These are phyloP conservation scores for Listrodromus nycthemerus DNA, from an alignment of 2,888 invertebrate genomes.

Conservation along the genomic window DNA sequence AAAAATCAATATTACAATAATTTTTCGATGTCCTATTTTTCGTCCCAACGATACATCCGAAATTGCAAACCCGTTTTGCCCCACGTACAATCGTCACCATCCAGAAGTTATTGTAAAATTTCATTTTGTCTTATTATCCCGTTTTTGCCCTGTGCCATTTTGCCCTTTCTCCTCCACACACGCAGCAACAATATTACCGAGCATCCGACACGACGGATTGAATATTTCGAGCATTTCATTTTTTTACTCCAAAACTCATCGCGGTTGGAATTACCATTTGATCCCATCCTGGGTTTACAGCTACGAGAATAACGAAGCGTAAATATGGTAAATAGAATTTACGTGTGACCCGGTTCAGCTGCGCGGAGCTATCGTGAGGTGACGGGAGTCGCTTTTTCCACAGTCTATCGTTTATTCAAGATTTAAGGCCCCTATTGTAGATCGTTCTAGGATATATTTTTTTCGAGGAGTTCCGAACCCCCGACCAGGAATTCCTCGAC, in stretches of 20 bases:
- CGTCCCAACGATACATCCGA: too few species aligned
- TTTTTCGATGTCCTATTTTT: too few species aligned
- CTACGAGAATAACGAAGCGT: slow-evolving; percentile 55
- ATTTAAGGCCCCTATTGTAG: slow-evolving; percentile 42
- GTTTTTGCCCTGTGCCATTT: too few species aligned
- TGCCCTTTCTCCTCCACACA: too few species aligned
- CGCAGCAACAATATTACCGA: background rate
- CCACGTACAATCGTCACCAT: too few species aligned
- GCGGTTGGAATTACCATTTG: slow-evolving; percentile 50
- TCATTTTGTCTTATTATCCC: too few species aligned
- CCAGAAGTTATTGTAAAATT: too few species aligned
- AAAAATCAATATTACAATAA: too few species aligned
- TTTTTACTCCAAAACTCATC: slow-evolving; percentile 29
- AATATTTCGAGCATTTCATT: background rate
- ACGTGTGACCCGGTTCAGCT: slow-evolving; percentile 59
- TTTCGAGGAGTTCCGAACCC: background rate
- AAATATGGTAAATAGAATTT: slow-evolving; percentile 62
- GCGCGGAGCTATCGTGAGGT: slow-evolving; percentile 3
- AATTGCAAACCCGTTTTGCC: too few species aligned
- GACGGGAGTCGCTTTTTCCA: slow-evolving; percentile 12
- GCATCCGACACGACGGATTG: background rate
- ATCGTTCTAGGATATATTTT: slow-evolving; percentile 29
- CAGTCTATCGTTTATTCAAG: slow-evolving; percentile 56
- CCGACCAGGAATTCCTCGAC: slow-evolving; percentile 17
- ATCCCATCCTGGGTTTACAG: slow-evolving; percentile 42